Percentiles rank a stretch among this genome's conserved stretches.
These are phyloP conservation scores for Esperia sulphurella DNA, from an alignment of 2,888 invertebrate genomes.

Conservation along the genomic window DNA sequence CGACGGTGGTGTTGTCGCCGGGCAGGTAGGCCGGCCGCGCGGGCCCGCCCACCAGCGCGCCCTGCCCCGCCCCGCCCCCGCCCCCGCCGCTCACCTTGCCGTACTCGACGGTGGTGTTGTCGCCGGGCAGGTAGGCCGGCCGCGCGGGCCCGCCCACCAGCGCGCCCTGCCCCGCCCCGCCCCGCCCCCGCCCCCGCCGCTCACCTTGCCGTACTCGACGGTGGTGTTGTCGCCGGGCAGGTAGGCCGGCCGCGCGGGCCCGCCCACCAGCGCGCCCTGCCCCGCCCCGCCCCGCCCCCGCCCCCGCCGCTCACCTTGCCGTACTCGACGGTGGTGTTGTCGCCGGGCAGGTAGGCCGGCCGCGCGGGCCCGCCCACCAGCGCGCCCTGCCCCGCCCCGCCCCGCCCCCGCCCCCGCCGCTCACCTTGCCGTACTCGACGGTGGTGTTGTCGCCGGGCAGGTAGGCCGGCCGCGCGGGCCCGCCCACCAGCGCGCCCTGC, in stretches of 20 bases:
- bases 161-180: slow-evolving; percentile 42
- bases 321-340: slow-evolving; percentile 70
- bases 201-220: no score
- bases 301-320: no score
- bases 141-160: slow-evolving; percentile 88
- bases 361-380: slow-evolving; percentile 88
- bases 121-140: slow-evolving; percentile 82
- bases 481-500: slow-evolving; percentile 80
- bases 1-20: slow-evolving; percentile 74
- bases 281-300: no score
- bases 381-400: slow-evolving; percentile 42
- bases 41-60: slow-evolving; percentile 86
- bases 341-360: slow-evolving; percentile 82
- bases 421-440: no score
- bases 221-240: slow-evolving; percentile 74
- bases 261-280: slow-evolving; percentile 80
- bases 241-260: slow-evolving; percentile 88
- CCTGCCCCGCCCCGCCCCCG: slow-evolving; percentile 16
- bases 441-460: slow-evolving; percentile 74
- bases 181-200: no score
- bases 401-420: no score
- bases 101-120: slow-evolving; percentile 70
- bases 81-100: no score
- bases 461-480: slow-evolving; percentile 88
- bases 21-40: slow-evolving; percentile 84